Conservation (phyloP, 2,113 vertebrate species). For the Saimiri boliviensis region DNA sequence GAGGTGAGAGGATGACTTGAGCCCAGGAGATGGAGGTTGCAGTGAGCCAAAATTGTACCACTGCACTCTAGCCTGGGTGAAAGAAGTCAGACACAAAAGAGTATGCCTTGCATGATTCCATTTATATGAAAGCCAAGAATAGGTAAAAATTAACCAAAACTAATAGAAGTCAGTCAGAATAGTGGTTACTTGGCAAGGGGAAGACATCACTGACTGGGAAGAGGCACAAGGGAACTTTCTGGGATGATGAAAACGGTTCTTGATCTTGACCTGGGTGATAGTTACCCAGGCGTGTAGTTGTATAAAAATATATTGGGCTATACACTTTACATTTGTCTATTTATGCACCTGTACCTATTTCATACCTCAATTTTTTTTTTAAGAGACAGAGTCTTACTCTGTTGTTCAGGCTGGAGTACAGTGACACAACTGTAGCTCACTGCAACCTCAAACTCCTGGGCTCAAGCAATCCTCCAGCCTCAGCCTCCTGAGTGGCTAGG, state of each 20-base stretch:
- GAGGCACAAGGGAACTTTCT: background rate
- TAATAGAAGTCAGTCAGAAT: background rate
- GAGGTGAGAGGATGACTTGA: too few species aligned
- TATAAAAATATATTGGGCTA: background rate
- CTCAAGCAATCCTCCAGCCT: background rate
- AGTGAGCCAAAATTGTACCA: too few species aligned
- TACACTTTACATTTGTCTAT: background rate
- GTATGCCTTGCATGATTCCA: background rate
- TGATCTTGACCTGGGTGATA: background rate
- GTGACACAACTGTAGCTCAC: background rate
- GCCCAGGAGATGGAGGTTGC: too few species aligned
- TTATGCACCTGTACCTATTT: background rate
- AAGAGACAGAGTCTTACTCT: background rate
- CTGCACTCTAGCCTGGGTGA: background rate
- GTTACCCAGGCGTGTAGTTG: background rate
- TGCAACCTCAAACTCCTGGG: background rate
- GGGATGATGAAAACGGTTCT: background rate
- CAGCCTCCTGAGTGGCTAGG: background rate
- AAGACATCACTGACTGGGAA: background rate
- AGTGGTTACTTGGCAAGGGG: background rate
- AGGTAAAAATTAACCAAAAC: slow-evolving; percentile 25
- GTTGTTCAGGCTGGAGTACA: background rate
- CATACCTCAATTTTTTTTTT: background rate
- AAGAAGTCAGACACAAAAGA: slow-evolving; percentile 20
- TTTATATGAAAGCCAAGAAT: background rate